These are phyloP conservation scores for Aselliscus stoliczkanus DNA, from an alignment of 2,797 vertebrate genomes.

Conservation along the genomic window DNA sequence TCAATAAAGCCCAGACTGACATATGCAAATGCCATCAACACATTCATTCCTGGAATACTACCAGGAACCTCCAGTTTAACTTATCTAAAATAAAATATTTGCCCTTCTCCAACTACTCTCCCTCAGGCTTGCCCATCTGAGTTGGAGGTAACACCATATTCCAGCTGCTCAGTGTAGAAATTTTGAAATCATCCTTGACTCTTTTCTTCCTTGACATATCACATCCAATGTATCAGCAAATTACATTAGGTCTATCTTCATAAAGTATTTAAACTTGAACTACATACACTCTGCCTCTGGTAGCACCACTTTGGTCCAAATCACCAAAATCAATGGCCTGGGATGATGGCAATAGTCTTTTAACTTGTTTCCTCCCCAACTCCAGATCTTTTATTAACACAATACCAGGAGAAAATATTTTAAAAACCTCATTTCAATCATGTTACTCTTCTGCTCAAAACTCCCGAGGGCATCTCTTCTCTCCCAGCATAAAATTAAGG, in stretches of 20 bases:
- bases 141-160: neutral
- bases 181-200: neutral
- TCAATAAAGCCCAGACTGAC: neutral
- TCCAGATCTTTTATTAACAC: neutral
- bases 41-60: neutral
- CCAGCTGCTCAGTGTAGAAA: neutral
- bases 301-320: neutral
- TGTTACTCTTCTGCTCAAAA: neutral
- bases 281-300: neutral
- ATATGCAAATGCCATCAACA: neutral
- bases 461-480: neutral
- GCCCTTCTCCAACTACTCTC: neutral
- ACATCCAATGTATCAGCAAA: neutral
- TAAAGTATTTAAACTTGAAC: neutral
- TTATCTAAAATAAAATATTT: neutral
- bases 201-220: neutral
- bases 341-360: neutral
- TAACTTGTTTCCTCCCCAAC: neutral
- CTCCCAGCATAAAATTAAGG: neutral
- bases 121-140: neutral
- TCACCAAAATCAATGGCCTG: neutral
- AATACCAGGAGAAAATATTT: neutral
- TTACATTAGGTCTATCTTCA: neutral
- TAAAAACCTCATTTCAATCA: neutral
- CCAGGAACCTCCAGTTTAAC: neutral